Conservation (phyloP, 2,797 vertebrate genomes). For the Cuculus canorus region DNA sequence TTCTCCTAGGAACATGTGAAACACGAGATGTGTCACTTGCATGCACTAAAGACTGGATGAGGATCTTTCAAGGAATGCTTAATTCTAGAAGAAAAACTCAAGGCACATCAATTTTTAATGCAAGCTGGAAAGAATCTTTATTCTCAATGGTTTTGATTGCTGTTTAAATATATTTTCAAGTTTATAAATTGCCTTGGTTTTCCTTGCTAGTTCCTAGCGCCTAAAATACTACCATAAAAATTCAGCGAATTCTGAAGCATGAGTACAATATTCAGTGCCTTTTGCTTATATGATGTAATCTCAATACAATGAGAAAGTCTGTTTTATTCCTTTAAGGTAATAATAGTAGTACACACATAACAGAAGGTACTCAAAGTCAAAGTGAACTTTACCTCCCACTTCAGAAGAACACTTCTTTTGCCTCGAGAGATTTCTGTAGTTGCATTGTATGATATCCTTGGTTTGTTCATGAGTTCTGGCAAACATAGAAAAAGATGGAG, state of each 20-base stretch:
- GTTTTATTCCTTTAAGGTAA: background rate
- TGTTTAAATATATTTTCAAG: background rate
- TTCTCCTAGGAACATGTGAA: background rate
- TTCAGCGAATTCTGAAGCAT: background rate
- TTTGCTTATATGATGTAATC: background rate
- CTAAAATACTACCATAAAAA: background rate
- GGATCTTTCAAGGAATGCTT: background rate
- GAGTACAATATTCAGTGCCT: background rate
- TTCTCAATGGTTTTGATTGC: background rate
- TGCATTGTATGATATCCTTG: slow-evolving; percentile 58
- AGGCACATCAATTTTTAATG: background rate
- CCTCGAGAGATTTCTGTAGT: slow-evolving; percentile 60
- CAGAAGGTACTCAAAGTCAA: background rate
- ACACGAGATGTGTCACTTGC: background rate
- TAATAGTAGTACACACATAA: background rate
- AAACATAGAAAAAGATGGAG: background rate
- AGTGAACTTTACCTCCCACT: slow-evolving; percentile 81
- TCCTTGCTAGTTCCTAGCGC: background rate
- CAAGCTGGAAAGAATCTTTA: background rate
- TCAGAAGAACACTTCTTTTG: slow-evolving; percentile 69
- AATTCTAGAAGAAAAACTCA: background rate
- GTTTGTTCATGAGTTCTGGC: slow-evolving; percentile 77
- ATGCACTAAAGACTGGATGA: background rate
- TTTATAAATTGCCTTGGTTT: background rate
- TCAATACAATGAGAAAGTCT: background rate